Conservation (phyloP, 2,888 invertebrate species). For the Pammene aurita region DNA sequence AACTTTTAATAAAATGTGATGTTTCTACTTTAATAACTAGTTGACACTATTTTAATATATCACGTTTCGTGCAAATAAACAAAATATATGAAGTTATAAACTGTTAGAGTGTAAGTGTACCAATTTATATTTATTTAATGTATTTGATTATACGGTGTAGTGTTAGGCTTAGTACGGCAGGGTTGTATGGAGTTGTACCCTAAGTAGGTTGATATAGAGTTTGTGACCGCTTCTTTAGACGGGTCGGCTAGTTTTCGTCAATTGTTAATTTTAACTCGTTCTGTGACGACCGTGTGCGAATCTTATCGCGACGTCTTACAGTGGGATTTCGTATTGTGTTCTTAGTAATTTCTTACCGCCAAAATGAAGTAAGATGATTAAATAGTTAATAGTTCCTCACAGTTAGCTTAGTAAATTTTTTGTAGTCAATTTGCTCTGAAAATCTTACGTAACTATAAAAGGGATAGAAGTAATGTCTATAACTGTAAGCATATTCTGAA, state of each 20-base stretch:
- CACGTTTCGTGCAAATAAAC: constrained; percentile 66
- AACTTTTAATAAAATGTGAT: constrained; percentile 68
- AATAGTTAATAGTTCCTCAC: constrained; percentile 56
- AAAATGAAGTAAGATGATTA: constrained; percentile 48
- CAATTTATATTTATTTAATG: constrained; percentile 71
- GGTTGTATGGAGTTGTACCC: constrained; percentile 46
- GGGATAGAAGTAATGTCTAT: constrained; percentile 8
- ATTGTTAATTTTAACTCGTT: constrained; percentile 63
- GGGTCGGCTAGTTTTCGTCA: constrained; percentile 58
- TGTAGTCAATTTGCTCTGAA: constrained; percentile 46
- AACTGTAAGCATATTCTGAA: constrained; percentile 27
- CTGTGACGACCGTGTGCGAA: constrained; percentile 45
- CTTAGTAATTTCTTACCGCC: constrained; percentile 60
- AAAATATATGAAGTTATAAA: constrained; percentile 71
- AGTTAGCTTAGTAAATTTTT: constrained; percentile 49
- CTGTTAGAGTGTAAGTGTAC: constrained; percentile 75
- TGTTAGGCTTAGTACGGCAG: constrained; percentile 44
- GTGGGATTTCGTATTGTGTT: constrained; percentile 51
- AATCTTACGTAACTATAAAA: constrained; percentile 22
- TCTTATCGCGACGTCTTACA: constrained; percentile 48
- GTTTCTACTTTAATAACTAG: constrained; percentile 66
- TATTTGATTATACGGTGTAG: constrained; percentile 50
- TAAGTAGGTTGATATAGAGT: constrained; percentile 41
- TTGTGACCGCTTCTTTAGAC: constrained; percentile 38
- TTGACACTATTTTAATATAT: constrained; percentile 76